Evolutionary conservation across 1,140 invertebrate genomes (phyloP), one percentile per base, ranked within the genome.

Genomic region (Odontomachus brunneus): DNA sequence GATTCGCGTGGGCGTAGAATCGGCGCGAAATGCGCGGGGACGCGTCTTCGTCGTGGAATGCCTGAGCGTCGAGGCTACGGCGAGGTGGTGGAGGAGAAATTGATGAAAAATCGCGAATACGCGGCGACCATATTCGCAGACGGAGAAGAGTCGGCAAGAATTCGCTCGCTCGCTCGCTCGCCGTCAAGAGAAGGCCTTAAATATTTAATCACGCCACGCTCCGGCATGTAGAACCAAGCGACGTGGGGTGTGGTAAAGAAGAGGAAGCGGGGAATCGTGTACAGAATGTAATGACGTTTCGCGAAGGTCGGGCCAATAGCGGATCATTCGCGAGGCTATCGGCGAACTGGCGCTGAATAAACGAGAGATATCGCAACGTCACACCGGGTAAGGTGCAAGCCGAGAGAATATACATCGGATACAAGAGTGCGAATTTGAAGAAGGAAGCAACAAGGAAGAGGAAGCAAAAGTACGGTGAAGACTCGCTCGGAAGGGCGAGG

Each of bases 241-340:
- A n/a, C n/a, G n/a, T n/a, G n/a, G n/a, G 74, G 62, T 76, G 62
- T 66, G 74, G 75, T 80, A 71, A n/a, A n/a, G n/a, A n/a, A 71
- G 29, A 71, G 51, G 63, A 78, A 62, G 33, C 33, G n/a, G 22
- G 14, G 19, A 24, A 59, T 80, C 53, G 65, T 80, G 65, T 71
- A 24, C 26, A 51, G 75, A 80, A 80, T 80, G 65, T 80, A 80
- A 53, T 71, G 59, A 14, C n/a, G 38, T 71, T 19, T 48, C 22
- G n/a, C 65, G 75, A 80, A 80, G 75, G 51, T 69, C 65, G n/a
- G 33, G 44, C 22, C 29, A 11, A 66, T 60, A 73, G 15, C 59
- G 26, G 17, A 76, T 53, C 62, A 51, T 49, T 62, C 57, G 59
- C 24, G 17, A 48, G n/a, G 29, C 7, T 55, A 11, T 4, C 26